phyloP scores from a whole-genome alignment of 35 echinoderm and acorn worm species.

The Eucidaris tribuloides region DNA sequence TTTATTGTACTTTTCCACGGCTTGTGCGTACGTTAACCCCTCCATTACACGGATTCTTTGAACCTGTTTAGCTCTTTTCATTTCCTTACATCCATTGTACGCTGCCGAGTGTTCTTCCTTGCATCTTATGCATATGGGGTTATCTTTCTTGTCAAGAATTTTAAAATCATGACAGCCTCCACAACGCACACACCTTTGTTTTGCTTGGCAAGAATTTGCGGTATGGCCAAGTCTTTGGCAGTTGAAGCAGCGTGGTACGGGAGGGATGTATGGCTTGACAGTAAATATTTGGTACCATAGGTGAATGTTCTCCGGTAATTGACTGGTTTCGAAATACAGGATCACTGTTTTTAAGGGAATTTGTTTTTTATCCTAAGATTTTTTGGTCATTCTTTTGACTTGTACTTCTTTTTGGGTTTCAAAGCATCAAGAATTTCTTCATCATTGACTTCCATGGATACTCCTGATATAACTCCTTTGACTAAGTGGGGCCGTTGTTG shows the following conservation, averaged over 20 bases:
- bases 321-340: neutral
- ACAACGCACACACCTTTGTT: neutral
- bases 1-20: neutral
- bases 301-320: neutral
- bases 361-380: neutral
- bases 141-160: neutral
- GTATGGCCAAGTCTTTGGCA: neutral
- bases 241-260: neutral
- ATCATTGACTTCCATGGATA: neutral
- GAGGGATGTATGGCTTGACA: neutral
- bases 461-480: neutral
- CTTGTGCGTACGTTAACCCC: neutral
- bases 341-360: neutral
- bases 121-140: neutral
- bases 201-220: neutral
- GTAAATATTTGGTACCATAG: neutral
- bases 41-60: neutral
- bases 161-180: neutral
- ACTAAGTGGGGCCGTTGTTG: neutral
- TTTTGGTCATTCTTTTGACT: neutral
- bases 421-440: neutral
- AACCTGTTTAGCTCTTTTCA: neutral
- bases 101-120: neutral
- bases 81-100: neutral
- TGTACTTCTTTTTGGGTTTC: neutral